phyloP scores from a whole-genome alignment of 2,888 invertebrate genomes.

The Leptinotarsa peninsularis region DNA sequence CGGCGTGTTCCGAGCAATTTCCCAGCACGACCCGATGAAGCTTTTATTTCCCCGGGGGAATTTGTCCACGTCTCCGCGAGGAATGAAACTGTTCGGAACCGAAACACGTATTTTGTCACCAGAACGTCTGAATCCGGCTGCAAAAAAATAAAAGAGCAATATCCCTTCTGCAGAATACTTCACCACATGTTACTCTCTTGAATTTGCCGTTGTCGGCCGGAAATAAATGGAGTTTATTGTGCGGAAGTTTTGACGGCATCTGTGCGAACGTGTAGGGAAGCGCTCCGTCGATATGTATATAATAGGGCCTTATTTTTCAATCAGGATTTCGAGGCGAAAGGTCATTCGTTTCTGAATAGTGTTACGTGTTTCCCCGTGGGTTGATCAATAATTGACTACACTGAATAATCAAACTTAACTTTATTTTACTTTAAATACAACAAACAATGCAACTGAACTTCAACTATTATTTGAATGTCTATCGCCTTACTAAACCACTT shows the following conservation, averaged over 20 bases:
- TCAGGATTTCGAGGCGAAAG: neutral
- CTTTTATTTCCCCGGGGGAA: slow-evolving; percentile 66
- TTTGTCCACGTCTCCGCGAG: slow-evolving; percentile 56
- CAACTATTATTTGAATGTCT: too few relatives aligned
- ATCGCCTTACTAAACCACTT: too few relatives aligned
- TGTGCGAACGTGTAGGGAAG: slow-evolving; percentile 10
- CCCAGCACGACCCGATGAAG: slow-evolving; percentile 62
- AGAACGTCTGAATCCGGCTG: slow-evolving; percentile 56
- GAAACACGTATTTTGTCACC: slow-evolving; percentile 63
- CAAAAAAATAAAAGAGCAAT: slow-evolving; percentile 48
- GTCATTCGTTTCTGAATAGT: neutral
- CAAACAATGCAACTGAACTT: too few relatives aligned
- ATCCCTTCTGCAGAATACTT: slow-evolving; percentile 31
- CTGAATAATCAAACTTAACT: too few relatives aligned
- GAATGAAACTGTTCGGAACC: slow-evolving; percentile 62
- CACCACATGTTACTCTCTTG: slow-evolving; percentile 37
- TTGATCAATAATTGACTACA: too few relatives aligned
- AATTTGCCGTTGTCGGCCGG: slow-evolving; percentile 37
- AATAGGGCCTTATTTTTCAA: neutral
- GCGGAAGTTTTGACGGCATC: slow-evolving; percentile 35
- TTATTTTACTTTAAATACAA: too few relatives aligned
- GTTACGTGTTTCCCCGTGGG: too few relatives aligned
- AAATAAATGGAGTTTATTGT: slow-evolving; percentile 43
- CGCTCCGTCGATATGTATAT: slow-evolving; percentile 5
- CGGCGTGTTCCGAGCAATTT: slow-evolving; percentile 65